These are phyloP conservation scores for Cryptocheilus praepositus DNA, from an alignment of 2,888 invertebrate genomes.

Conservation along the genomic window DNA sequence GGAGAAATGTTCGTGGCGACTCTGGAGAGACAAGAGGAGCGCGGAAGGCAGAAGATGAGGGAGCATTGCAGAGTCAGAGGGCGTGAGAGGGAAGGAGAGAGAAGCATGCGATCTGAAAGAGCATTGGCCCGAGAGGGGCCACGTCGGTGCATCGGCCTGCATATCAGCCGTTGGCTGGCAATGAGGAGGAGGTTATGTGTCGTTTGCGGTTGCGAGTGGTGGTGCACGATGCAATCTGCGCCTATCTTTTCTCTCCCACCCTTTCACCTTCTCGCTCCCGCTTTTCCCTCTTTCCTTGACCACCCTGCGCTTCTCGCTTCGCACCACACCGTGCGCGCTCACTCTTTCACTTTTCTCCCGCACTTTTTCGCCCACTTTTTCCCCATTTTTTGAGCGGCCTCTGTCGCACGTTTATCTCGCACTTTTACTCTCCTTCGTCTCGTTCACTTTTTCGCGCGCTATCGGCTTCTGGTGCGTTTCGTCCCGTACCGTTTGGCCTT, in stretches of 20 bases:
- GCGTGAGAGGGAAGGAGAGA: background rate
- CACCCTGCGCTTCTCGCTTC: background rate
- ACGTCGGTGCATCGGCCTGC: slow-evolving; percentile 57
- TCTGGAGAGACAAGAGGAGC: background rate
- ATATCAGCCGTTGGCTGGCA: slow-evolving; percentile 42
- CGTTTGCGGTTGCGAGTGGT: slow-evolving; percentile 31
- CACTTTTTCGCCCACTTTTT: background rate
- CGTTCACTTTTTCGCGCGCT: slow-evolving; percentile 15
- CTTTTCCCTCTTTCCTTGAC: background rate
- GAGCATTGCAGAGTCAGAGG: background rate
- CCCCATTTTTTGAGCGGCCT: slow-evolving; percentile 16
- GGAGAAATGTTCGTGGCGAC: too few relatives aligned
- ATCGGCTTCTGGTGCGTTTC: background rate
- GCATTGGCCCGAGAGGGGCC: slow-evolving; percentile 54
- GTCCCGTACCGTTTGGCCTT: background rate
- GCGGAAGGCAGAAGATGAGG: background rate
- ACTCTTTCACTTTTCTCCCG: slow-evolving; percentile 2
- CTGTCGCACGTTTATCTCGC: slow-evolving; percentile 11
- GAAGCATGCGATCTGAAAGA: slow-evolving; percentile 28
- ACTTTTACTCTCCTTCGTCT: slow-evolving; percentile 18
- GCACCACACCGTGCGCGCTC: background rate
- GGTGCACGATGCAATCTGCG: slow-evolving; percentile 55
- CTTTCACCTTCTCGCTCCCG: background rate
- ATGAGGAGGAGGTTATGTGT: slow-evolving; percentile 50
- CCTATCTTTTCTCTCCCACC: slow-evolving; percentile 6